Evolutionary conservation across 2,113 vertebrate species (phyloP).

Genomic region (Myiagra hebetior): DNA sequence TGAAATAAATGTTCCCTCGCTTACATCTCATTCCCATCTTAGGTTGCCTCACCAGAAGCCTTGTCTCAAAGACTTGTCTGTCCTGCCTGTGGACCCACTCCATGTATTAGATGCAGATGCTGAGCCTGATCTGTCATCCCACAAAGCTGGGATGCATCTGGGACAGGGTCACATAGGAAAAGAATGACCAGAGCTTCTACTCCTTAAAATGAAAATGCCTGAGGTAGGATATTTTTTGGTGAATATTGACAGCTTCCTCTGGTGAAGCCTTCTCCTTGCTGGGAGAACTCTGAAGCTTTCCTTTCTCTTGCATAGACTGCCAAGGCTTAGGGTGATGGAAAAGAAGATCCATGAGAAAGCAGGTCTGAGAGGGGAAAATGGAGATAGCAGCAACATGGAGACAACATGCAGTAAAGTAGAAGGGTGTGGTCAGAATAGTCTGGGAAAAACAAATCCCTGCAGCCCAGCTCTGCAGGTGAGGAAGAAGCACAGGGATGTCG

Average conservation of each 20-base stretch:
- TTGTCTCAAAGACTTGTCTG: neutral
- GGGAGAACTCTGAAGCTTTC: neutral
- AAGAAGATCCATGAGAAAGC: neutral
- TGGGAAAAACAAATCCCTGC: neutral
- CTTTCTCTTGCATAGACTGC: neutral
- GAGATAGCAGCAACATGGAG: neutral
- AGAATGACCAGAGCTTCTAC: neutral
- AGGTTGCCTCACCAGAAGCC: neutral
- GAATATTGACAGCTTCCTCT: accelerated
- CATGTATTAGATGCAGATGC: neutral
- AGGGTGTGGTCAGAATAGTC: accelerated
- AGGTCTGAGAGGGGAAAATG: neutral
- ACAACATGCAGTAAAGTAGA: accelerated
- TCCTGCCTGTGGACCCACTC: no score
- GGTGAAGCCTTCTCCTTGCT: neutral
- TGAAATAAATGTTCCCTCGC: neutral
- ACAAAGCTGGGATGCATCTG: neutral
- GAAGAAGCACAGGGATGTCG: neutral
- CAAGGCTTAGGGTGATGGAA: neutral
- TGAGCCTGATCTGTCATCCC: neutral
- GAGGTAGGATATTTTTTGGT: neutral
- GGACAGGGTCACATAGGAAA: neutral
- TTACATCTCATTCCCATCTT: neutral
- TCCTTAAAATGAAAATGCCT: neutral
- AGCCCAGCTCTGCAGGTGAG: accelerated